A percentile compares a stretch with the other conserved stretches of the same genome.
Evolutionary conservation across 2,888 invertebrate genomes (phyloP).

Genomic region (Rapana venosa): DNA sequence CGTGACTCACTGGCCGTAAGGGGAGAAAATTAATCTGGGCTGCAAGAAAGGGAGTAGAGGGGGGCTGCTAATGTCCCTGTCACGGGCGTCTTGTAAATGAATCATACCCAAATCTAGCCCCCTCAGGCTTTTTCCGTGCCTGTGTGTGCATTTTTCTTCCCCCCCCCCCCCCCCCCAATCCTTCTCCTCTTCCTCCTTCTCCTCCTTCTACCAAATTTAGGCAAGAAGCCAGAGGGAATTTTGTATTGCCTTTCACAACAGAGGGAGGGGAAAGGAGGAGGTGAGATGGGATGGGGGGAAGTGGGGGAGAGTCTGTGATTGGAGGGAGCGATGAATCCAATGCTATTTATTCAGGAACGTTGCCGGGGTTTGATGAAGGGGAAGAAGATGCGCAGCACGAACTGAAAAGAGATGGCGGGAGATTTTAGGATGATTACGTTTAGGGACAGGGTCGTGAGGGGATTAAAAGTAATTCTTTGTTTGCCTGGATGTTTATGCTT

Average conservation of each 20-base stretch:
- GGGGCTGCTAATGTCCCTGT: slow-evolving; percentile 27
- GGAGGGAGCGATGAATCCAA: neutral
- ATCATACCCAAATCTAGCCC: slow-evolving; percentile 31
- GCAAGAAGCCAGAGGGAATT: slow-evolving; percentile 1
- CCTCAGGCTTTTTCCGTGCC: neutral
- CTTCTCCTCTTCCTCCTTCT: neutral
- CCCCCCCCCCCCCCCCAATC: neutral
- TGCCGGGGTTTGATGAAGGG: neutral
- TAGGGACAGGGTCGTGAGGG: neutral
- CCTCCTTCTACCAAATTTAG: neutral
- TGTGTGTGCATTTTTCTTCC: too few species aligned
- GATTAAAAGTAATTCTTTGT: neutral
- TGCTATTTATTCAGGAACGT: slow-evolving; percentile 33
- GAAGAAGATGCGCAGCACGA: neutral
- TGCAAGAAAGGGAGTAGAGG: slow-evolving; percentile 23
- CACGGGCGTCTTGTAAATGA: slow-evolving; percentile 33
- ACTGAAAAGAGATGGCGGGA: neutral
- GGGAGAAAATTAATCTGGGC: slow-evolving; percentile 26
- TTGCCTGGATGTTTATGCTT: slow-evolving; percentile 39
- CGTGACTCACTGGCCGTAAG: slow-evolving; percentile 14
- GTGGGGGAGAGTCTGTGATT: neutral
- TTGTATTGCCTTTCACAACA: neutral
- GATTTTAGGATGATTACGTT: slow-evolving; percentile 23
- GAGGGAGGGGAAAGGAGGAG: neutral
- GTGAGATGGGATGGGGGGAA: neutral